Conservation (phyloP, 2,888 invertebrate species). For the Xestoiulus laeticollis region DNA sequence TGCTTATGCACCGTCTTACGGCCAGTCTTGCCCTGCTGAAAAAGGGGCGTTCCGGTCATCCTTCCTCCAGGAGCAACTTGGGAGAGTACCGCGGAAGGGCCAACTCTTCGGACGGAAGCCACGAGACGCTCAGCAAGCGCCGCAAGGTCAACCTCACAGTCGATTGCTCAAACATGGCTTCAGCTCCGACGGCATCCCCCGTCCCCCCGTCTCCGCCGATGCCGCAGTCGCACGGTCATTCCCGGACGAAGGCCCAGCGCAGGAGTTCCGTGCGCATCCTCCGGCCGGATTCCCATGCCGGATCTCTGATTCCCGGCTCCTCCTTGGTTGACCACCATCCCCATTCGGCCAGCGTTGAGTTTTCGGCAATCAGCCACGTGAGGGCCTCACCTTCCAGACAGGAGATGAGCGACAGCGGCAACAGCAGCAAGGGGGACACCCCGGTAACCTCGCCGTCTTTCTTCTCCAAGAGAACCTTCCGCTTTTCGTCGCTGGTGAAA, state of each 20-base stretch:
- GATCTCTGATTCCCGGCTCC: slow-evolving; percentile 59
- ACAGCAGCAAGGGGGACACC: slow-evolving; percentile 57
- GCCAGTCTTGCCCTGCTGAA: slow-evolving; percentile 62
- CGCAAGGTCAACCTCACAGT: slow-evolving; percentile 65
- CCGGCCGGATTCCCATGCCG: slow-evolving; percentile 59
- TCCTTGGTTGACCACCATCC: slow-evolving; percentile 56
- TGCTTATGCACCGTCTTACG: slow-evolving; percentile 69
- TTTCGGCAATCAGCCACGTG: neutral
- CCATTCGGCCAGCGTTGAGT: slow-evolving; percentile 51
- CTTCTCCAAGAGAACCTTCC: slow-evolving; percentile 59
- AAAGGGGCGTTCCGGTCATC: slow-evolving; percentile 59
- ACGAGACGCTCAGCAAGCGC: slow-evolving; percentile 63
- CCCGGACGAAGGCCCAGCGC: slow-evolving; percentile 57
- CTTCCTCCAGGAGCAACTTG: slow-evolving; percentile 58
- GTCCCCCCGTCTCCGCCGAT: slow-evolving; percentile 45
- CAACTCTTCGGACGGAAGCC: slow-evolving; percentile 60
- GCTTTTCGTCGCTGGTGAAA: slow-evolving; percentile 63
- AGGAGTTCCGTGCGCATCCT: slow-evolving; percentile 48
- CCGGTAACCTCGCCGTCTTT: slow-evolving; percentile 57
- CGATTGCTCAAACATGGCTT: slow-evolving; percentile 60
- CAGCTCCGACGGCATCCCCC: slow-evolving; percentile 56
- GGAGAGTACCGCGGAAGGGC: neutral
- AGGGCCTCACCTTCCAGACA: slow-evolving; percentile 39
- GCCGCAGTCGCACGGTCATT: slow-evolving; percentile 55
- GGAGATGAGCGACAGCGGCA: slow-evolving; percentile 54